Evolutionary conservation across 2,888 invertebrate species (phyloP), one percentile per base, ranked within the genome.

Genomic region (Yponomeuta malinellus): DNA sequence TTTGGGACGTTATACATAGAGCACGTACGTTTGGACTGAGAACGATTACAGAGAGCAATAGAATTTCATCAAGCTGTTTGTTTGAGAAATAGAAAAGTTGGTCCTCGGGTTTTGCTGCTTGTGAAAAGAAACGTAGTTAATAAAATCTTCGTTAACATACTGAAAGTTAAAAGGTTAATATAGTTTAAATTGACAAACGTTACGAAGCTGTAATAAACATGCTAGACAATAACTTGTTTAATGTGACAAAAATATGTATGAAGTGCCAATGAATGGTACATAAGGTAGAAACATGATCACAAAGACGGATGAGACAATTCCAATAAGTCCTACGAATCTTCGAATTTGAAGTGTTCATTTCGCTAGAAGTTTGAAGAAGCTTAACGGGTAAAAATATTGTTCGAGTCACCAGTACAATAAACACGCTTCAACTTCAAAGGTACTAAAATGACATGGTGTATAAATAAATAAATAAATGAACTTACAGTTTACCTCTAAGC

Each of bases 261-360:
- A 43, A 48, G 33, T 68, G 48, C 33, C 48, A 23, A 68, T 68
- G 48, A 68, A 68, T 48, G 65, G 12, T 31, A 29, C 48, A 12
- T 15, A 59, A 59, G 52, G 52, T 15, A 15, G 52, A 15, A 15
- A 68, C 43, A n/a, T 68, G 23, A 68, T 68, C 68, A 68, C 68
- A 48, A 68, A 68, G 43, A 68, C 68, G 4, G n/a, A 68, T 68
- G 68, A 37, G 48, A 68, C 68, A 68, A 48, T 48, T n/a, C 37
- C 52, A 15, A 15, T 59, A 59, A 59, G 15, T 59, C 52, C 10
- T 12, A 59, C 15, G 10, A 15, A 59, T 15, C 15, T 15, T 15
- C 52, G 52, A 59, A 59, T 15, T 59, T 59, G 12, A 59, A 4
- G 52, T 59, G 43, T 43, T 43, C 6, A 43, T 43, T 43, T 43